Percentiles rank a stretch among this genome's conserved stretches.
Evolutionary conservation across 2,797 vertebrate genomes (phyloP).

Genomic region (Antrozous pallidus): DNA sequence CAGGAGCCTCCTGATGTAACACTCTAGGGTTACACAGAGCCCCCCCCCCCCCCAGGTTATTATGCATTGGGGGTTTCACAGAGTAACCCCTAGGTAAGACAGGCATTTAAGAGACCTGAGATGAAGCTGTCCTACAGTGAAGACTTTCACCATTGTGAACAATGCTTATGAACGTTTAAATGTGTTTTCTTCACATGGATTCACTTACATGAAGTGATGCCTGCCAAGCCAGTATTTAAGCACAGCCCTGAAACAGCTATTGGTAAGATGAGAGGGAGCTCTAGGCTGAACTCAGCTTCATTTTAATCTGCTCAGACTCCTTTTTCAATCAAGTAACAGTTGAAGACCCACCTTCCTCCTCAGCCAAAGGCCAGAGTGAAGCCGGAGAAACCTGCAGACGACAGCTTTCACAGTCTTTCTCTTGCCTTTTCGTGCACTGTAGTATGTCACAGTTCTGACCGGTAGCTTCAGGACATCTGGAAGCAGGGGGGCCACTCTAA

Average conservation of each 20-base stretch:
- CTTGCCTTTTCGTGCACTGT: slow-evolving; percentile 89
- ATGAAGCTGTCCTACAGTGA: not conserved
- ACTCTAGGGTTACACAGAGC: not conserved
- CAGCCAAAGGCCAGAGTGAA: slow-evolving; percentile 95
- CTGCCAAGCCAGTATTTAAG: not conserved
- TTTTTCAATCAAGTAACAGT: not conserved
- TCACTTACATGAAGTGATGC: not conserved
- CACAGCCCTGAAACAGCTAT: not conserved
- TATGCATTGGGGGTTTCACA: not conserved
- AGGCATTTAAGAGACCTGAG: not conserved
- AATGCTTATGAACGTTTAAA: not conserved
- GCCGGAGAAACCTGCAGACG: slow-evolving; percentile 89
- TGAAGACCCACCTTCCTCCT: slow-evolving; percentile 88
- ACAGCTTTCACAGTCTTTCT: slow-evolving; percentile 91
- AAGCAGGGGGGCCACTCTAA: slow-evolving; percentile 85
- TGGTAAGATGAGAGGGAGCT: not conserved
- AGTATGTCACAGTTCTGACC: slow-evolving; percentile 87
- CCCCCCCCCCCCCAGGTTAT: not conserved
- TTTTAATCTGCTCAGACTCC: not conserved
- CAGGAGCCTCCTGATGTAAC: not conserved
- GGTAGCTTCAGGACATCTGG: slow-evolving; percentile 85
- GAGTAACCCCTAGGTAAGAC: not conserved
- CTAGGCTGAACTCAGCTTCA: not conserved
- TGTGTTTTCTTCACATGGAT: not conserved
- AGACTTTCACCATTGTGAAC: not conserved